phyloP scores from a whole-genome alignment of 2,113 vertebrate species.

The Amazona guildingii region DNA sequence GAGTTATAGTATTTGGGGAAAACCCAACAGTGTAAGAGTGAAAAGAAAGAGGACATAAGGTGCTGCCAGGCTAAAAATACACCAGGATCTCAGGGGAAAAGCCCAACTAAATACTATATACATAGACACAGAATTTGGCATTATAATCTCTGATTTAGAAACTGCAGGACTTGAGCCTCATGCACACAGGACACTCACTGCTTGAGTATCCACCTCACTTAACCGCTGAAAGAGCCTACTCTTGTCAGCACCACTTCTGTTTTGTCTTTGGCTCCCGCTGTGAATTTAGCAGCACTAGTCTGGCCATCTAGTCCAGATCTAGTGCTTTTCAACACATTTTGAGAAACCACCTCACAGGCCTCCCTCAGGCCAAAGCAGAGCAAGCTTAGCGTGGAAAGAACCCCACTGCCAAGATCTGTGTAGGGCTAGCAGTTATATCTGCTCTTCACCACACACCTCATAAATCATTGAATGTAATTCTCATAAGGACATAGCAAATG shows the following conservation, averaged over 20 bases:
- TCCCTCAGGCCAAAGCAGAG: not conserved
- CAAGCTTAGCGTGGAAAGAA: not conserved
- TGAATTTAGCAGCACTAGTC: not conserved
- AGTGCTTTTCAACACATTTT: not conserved
- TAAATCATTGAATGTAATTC: not conserved
- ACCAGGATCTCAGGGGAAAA: not conserved
- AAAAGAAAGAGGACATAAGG: not conserved
- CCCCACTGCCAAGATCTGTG: not conserved
- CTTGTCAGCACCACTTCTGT: not conserved
- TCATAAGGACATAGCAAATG: not conserved
- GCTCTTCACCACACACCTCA: not conserved
- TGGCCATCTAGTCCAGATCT: not conserved
- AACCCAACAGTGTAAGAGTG: not conserved
- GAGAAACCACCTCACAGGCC: not conserved
- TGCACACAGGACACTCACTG: not conserved
- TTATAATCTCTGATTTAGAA: not conserved
- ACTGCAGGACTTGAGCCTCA: fast-evolving
- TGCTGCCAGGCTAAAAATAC: not conserved
- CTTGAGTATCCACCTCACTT: not conserved
- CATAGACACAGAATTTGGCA: not conserved
- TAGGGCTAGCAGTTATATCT: not conserved
- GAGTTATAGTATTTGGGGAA: not conserved
- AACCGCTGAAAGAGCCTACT: not conserved
- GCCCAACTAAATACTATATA: not conserved
- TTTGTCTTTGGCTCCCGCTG: not conserved